Conservation (phyloP, 2,797 vertebrate species). For the Okamejei kenojei region DNA sequence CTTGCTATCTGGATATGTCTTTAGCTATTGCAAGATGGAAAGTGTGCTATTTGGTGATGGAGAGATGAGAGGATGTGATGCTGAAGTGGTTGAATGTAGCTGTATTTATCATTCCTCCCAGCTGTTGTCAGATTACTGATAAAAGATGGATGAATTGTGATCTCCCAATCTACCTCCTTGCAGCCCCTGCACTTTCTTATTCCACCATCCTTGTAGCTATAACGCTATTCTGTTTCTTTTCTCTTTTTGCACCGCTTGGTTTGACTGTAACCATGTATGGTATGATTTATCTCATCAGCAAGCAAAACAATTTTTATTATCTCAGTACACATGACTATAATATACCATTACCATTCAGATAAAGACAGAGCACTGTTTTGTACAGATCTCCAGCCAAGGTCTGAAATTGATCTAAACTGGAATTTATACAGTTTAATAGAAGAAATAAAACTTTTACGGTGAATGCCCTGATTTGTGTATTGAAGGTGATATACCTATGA, state of each 20-base stretch:
- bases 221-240: no score
- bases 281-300: no score
- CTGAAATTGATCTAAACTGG: neutral
- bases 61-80: neutral
- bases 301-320: no score
- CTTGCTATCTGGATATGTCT: neutral
- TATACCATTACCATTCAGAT: neutral
- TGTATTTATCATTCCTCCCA: neutral
- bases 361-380: neutral
- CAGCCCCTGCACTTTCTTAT: no score
- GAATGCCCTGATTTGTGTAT: neutral
- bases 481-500: neutral
- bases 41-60: neutral
- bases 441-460: neutral
- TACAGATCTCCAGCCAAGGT: neutral
- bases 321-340: no score
- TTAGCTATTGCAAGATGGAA: neutral
- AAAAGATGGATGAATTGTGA: no score
- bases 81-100: neutral
- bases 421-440: neutral
- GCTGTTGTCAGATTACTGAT: no score
- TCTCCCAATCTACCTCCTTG: no score
- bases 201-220: no score
- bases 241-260: no score
- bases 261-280: no score